A percentile compares a stretch with the other conserved stretches of the same genome.
These are phyloP conservation scores for Noctua janthe DNA, from an alignment of 2,888 invertebrate genomes.

Conservation along the genomic window DNA sequence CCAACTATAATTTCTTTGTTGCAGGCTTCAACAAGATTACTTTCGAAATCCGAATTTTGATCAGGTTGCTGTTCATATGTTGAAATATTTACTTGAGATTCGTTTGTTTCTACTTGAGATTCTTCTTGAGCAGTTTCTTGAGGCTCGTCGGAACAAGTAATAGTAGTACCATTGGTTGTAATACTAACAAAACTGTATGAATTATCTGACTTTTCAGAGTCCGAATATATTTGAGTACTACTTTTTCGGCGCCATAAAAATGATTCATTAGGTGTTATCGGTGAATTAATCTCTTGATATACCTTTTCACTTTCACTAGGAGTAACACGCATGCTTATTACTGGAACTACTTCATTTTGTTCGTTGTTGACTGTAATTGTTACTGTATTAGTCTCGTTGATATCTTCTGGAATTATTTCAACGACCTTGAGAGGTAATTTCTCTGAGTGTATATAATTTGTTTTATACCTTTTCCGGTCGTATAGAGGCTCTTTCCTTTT, in stretches of 20 bases:
- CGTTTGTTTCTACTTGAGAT: slow-evolving; percentile 73
- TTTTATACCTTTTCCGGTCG: slow-evolving; percentile 86
- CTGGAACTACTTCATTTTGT: slow-evolving; percentile 47
- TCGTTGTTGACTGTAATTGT: slow-evolving; percentile 55
- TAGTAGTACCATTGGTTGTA: slow-evolving; percentile 75
- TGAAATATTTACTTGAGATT: slow-evolving; percentile 75
- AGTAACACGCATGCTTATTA: slow-evolving; percentile 50
- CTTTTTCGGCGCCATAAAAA: slow-evolving; percentile 92
- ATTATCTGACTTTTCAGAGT: slow-evolving; percentile 83
- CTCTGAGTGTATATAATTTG: slow-evolving; percentile 86
- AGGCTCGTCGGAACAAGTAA: slow-evolving; percentile 71
- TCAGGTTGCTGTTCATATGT: slow-evolving; percentile 73
- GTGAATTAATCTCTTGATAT: slow-evolving; percentile 79
- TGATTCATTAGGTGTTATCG: slow-evolving; percentile 91
- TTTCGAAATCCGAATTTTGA: slow-evolving; percentile 84
- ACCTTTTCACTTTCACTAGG: slow-evolving; percentile 68
- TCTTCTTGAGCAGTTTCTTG: slow-evolving; percentile 72
- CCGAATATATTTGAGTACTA: slow-evolving; percentile 83
- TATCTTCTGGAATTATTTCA: slow-evolving; percentile 88
- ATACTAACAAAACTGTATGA: slow-evolving; percentile 82
- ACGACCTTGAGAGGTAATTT: slow-evolving; percentile 85
- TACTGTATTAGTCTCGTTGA: slow-evolving; percentile 73
- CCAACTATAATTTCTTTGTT: slow-evolving; percentile 85
- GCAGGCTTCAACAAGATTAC: slow-evolving; percentile 85
- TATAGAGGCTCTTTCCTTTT: slow-evolving; percentile 84